Evolutionary conservation across 2,888 invertebrate genomes (phyloP), one percentile per base, ranked within the genome.

Genomic region (Cephus pygmeus): DNA sequence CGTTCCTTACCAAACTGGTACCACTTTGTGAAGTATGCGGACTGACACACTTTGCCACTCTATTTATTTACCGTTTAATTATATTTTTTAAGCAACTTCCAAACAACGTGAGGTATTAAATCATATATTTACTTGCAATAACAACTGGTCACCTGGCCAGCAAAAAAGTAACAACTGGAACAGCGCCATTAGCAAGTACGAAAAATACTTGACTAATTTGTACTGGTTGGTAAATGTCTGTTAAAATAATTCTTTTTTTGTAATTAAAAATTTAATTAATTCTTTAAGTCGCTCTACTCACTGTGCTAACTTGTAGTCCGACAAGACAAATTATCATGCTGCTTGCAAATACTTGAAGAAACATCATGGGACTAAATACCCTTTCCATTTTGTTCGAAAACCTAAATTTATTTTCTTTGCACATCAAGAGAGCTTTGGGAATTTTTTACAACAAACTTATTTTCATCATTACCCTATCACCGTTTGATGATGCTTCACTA

Each of bases 151-250:
- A 31, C 88, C 87, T 3, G 88, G 88, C 81, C 87, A 85, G 77
- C 87, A 88, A 76, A 88, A 88, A 3, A 88, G 79, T 11, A 88
- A 73, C 23, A 88, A 80, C 82, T 88, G 88, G 79, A 84, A 88
- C 69, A 88, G 81, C 34, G 88, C 86, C 86, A 88, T 86, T 35
- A 85, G n/a, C 75, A 88, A 84, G 71, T 88, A 87, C 15, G 87
- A 84, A 31, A 80, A 75, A 34, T 85, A 88, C 82, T 87, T 82
- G 11, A 85, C 36, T 31, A 84, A 73, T 80, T 85, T 85, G 30
- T 83, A 83, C 12, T 76, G 40, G 33, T 85, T 81, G 36, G 83
- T 79, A 73, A 81, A 76, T n/a, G 83, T 81, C 85, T 86, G 76
- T 31, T 73, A 75, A 79, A 76, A 77, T 68, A 75, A 77, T 75